phyloP scores from a whole-genome alignment of 2,888 invertebrate genomes.

The Schrankia costaestrigalis region DNA sequence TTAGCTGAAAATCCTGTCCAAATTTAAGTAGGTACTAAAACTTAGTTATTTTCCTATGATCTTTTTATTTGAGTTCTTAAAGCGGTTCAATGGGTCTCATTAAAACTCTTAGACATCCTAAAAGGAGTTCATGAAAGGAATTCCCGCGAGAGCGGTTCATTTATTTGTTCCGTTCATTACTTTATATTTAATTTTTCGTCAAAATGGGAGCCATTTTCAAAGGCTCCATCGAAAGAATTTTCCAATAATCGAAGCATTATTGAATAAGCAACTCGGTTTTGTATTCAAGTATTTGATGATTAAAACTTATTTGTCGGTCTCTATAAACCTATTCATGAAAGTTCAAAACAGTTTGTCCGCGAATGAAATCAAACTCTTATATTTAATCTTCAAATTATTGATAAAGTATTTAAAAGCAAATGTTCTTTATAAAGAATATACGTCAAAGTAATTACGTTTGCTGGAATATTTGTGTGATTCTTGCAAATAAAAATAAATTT shows the following conservation, averaged over 20 bases:
- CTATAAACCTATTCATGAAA: constrained; percentile 8
- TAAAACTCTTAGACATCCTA: constrained; percentile 62
- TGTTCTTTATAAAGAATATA: too few relatives aligned
- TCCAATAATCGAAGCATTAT: constrained; percentile 61
- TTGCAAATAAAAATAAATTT: too few relatives aligned
- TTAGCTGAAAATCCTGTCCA: constrained; percentile 24
- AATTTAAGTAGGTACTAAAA: constrained; percentile 28
- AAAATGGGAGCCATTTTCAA: constrained; percentile 35
- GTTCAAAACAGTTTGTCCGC: constrained; percentile 17
- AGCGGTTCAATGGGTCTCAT: constrained; percentile 65
- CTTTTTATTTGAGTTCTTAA: constrained; percentile 70
- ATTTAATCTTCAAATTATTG: too few relatives aligned
- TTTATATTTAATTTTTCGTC: constrained; percentile 52
- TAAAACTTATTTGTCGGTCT: constrained; percentile 44
- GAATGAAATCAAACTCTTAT: constrained; percentile 8
- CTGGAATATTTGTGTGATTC: too few relatives aligned
- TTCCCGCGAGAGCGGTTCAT: constrained; percentile 49
- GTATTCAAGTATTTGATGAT: constrained; percentile 52
- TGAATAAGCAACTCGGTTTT: constrained; percentile 57
- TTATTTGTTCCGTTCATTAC: constrained; percentile 65
- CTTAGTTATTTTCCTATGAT: constrained; percentile 63
- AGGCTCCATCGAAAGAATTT: constrained; percentile 52
- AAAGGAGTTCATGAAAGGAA: constrained; percentile 57
- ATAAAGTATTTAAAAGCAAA: too few relatives aligned
- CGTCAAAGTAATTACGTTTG: too few relatives aligned